phyloP scores from a whole-genome alignment of 1,140 invertebrate species.

The Ceratina calcarata region DNA sequence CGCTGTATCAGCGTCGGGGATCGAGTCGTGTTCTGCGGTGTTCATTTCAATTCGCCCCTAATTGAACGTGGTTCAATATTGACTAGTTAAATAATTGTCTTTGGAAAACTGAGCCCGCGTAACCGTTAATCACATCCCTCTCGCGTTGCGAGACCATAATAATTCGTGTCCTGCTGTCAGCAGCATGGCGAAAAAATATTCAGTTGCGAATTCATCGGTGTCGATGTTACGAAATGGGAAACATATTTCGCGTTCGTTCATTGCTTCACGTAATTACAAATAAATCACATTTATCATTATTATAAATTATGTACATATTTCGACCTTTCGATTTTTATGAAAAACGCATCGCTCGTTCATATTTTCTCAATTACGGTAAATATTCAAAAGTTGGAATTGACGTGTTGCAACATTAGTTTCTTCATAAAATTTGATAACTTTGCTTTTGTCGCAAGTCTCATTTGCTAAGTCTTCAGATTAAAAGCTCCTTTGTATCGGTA shows the following conservation, averaged over 20 bases:
- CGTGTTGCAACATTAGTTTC: too few relatives aligned
- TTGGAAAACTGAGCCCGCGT: slow-evolving; percentile 61
- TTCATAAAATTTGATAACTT: too few relatives aligned
- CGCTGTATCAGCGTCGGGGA: slow-evolving; percentile 39
- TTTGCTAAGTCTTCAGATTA: too few relatives aligned
- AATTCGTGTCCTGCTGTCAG: slow-evolving; percentile 24
- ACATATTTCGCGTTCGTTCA: not conserved
- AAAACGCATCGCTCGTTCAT: too few relatives aligned
- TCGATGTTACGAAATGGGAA: not conserved
- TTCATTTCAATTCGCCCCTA: slow-evolving; percentile 63
- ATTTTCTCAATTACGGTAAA: too few relatives aligned
- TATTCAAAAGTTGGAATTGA: too few relatives aligned
- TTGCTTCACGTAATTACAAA: not conserved
- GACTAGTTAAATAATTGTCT: slow-evolving; percentile 66
- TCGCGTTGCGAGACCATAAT: slow-evolving; percentile 28
- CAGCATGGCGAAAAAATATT: not conserved
- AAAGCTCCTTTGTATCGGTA: too few relatives aligned
- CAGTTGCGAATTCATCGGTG: too few relatives aligned
- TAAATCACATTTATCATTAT: too few relatives aligned
- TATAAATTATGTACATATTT: too few relatives aligned
- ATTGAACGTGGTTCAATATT: slow-evolving; percentile 65
- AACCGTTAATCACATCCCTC: slow-evolving; percentile 54
- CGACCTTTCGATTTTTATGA: too few relatives aligned
- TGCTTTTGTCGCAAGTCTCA: too few relatives aligned
- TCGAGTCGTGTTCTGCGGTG: slow-evolving; percentile 47